Evolutionary conservation across 2,797 vertebrate species (phyloP).

Genomic region (Caiman crocodilus): DNA sequence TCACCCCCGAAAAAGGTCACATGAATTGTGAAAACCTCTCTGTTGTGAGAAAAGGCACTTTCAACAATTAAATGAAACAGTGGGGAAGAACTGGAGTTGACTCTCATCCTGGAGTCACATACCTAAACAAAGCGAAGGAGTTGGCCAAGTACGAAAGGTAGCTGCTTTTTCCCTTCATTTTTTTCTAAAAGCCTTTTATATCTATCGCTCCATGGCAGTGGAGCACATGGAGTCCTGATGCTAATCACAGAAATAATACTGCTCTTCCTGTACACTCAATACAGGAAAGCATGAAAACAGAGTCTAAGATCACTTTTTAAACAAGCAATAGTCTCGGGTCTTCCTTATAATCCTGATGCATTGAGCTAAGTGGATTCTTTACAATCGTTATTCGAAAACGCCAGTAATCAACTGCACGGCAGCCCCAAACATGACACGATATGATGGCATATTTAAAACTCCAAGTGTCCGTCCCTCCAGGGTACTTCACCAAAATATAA

Average conservation of each 20-base stretch:
- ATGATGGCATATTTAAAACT: neutral
- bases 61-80: neutral
- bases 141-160: neutral
- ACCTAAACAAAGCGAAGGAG: neutral
- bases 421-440: neutral
- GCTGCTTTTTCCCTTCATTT: neutral
- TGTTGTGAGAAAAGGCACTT: neutral
- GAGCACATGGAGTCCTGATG: neutral
- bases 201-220: neutral
- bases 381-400: neutral
- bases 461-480: fast-evolving
- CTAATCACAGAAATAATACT: neutral
- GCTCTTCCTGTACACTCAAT: fast-evolving
- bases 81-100: neutral
- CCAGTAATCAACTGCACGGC: neutral
- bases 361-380: fast-evolving
- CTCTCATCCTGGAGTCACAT: neutral
- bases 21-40: neutral
- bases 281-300: neutral
- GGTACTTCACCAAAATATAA: fast-evolving
- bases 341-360: neutral
- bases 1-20: neutral
- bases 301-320: neutral
- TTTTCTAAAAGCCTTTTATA: fast-evolving
- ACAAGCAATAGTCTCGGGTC: fast-evolving